A percentile compares a stretch with the other conserved stretches of the same genome.
Evolutionary conservation across 2,113 vertebrate genomes (phyloP).

Genomic region (Phyllostomus hastatus): DNA sequence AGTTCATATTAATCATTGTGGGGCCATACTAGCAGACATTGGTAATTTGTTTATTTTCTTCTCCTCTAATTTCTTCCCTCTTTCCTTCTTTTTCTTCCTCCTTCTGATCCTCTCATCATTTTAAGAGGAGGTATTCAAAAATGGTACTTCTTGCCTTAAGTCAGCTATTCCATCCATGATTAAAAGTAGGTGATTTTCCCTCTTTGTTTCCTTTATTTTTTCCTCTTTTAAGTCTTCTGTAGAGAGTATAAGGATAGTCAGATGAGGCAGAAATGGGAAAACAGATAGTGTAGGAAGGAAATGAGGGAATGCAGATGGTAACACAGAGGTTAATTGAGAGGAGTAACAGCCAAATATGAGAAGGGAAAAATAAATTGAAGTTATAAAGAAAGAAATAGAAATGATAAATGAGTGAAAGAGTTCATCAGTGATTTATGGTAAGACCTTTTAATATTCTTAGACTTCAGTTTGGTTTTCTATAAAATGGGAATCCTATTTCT

Average conservation of each 20-base stretch:
- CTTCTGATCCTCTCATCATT: neutral
- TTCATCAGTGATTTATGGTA: neutral
- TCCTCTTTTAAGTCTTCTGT: neutral
- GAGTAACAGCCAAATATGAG: neutral
- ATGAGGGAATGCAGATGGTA: neutral
- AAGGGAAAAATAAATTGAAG: neutral
- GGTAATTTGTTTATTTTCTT: neutral
- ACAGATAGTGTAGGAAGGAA: neutral
- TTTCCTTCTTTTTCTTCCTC: neutral
- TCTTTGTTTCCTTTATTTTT: neutral
- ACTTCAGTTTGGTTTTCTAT: conserved; percentile 29
- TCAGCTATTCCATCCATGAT: neutral
- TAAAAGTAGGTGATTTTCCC: neutral
- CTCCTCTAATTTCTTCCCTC: neutral
- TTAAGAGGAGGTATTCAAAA: neutral
- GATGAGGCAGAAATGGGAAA: neutral
- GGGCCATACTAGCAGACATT: neutral
- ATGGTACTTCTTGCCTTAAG: neutral
- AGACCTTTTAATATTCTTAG: neutral
- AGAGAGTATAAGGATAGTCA: neutral
- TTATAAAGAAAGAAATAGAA: conserved; percentile 1
- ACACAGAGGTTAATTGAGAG: conserved; percentile 25
- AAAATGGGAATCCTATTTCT: neutral
- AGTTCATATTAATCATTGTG: conserved; percentile 41
- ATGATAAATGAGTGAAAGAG: neutral